Evolutionary conservation across 2,797 vertebrate genomes (phyloP).

Genomic region (Sebastes diploproa): DNA sequence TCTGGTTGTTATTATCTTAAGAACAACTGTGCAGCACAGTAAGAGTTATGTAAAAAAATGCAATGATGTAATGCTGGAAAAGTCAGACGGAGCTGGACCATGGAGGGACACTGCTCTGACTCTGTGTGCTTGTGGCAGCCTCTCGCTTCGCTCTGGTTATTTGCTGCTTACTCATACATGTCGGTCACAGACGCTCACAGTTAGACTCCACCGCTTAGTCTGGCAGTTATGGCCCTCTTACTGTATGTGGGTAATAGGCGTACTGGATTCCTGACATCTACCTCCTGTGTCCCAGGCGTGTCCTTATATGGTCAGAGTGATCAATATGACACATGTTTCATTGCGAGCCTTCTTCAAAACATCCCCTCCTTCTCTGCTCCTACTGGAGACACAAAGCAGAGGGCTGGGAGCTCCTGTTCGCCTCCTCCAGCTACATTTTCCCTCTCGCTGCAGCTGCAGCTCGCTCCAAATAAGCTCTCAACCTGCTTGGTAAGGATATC

Average conservation of each 20-base stretch:
- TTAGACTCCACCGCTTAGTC: neutral
- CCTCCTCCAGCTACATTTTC: slow-evolving; percentile 27
- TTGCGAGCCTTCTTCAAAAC: slow-evolving; percentile 63
- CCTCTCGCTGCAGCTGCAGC: slow-evolving; percentile 9
- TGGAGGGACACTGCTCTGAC: slow-evolving; percentile 40
- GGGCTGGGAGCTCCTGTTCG: slow-evolving; percentile 19
- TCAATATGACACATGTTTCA: slow-evolving; percentile 77
- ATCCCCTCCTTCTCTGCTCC: slow-evolving; percentile 56
- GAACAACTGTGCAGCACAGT: slow-evolving; percentile 20
- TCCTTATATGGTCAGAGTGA: slow-evolving; percentile 81
- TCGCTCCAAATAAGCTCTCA: slow-evolving; percentile 37
- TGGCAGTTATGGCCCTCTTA: neutral
- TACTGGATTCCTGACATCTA: slow-evolving; percentile 57
- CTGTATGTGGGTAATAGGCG: neutral
- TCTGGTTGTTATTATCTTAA: slow-evolving; percentile 34
- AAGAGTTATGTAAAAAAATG: slow-evolving; percentile 46
- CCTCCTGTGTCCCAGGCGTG: slow-evolving; percentile 53
- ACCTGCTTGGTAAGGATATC: slow-evolving; percentile 56
- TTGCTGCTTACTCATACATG: slow-evolving; percentile 61
- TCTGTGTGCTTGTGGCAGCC: slow-evolving; percentile 32
- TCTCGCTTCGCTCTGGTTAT: slow-evolving; percentile 26
- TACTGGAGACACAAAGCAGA: slow-evolving; percentile 69
- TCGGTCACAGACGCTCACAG: slow-evolving; percentile 28
- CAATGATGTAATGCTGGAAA: slow-evolving; percentile 52
- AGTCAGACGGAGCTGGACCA: slow-evolving; percentile 22